Percentiles rank a stretch among this genome's conserved stretches.
These are phyloP conservation scores for Pocillopora grandis DNA, from an alignment of 92 coral and sea anemone species.

Conservation along the genomic window DNA sequence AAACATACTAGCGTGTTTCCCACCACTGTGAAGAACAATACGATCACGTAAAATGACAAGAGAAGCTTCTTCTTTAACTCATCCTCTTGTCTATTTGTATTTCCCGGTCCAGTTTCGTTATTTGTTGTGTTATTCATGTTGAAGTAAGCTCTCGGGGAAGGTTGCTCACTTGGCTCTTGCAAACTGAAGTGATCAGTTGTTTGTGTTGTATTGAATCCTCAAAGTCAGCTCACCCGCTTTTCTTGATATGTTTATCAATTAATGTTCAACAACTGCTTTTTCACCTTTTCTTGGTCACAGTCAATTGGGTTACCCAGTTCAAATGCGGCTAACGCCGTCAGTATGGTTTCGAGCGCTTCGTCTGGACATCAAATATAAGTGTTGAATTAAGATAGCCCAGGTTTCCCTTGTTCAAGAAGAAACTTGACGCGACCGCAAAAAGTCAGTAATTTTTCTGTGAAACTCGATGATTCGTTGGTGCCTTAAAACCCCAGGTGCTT, in stretches of 20 bases:
- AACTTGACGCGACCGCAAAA: not conserved
- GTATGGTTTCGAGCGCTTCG: not conserved
- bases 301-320: too few relatives aligned
- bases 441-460: not conserved
- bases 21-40: conserved; percentile 73
- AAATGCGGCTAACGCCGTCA: not conserved
- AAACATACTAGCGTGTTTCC: conserved; percentile 88
- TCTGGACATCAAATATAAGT: not conserved
- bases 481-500: not conserved
- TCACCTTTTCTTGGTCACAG: too few relatives aligned
- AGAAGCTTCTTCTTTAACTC: conserved; percentile 39
- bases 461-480: not conserved
- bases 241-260: too few relatives aligned
- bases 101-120: not conserved
- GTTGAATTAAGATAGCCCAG: not conserved
- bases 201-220: not conserved
- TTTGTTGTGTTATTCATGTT: conserved; percentile 34
- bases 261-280: too few relatives aligned
- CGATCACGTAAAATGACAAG: conserved; percentile 56
- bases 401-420: not conserved
- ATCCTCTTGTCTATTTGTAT: fast-evolving
- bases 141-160: not conserved
- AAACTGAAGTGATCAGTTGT: not conserved
- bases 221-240: too few relatives aligned
- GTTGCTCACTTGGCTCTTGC: not conserved